A percentile compares a stretch with the other conserved stretches of the same genome.
Conservation (phyloP, 1,140 invertebrate genomes). For the Pseudomyrmex gracilis region DNA sequence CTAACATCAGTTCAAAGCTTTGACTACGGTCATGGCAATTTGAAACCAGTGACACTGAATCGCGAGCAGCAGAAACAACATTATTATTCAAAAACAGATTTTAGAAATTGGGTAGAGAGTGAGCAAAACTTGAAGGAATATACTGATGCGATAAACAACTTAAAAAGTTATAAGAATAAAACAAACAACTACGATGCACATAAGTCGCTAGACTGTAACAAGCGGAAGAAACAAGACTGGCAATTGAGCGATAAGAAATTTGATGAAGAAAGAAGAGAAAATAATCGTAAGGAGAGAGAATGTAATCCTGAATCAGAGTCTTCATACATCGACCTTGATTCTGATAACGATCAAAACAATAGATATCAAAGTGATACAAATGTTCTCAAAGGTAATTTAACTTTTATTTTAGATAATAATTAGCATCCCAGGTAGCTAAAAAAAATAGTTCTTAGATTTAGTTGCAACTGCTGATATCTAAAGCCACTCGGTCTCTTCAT, state of each 20-base stretch:
- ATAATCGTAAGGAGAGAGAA: constrained; percentile 68
- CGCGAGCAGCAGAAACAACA: constrained; percentile 65
- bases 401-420: constrained; percentile 45
- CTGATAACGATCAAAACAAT: constrained; percentile 72
- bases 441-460: too few relatives aligned
- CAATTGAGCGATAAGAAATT: constrained; percentile 74
- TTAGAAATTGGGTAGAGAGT: constrained; percentile 82
- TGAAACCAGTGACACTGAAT: constrained; percentile 79
- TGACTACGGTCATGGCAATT: constrained; percentile 82
- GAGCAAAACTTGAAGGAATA: constrained; percentile 82
- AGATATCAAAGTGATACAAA: constrained; percentile 60
- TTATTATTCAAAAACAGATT: constrained; percentile 75
- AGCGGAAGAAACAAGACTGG: constrained; percentile 57
- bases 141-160: constrained; percentile 74
- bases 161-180: constrained; percentile 24
- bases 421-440: not conserved
- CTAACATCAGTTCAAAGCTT: constrained; percentile 77
- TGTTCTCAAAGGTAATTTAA: constrained; percentile 71
- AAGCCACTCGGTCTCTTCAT: too few relatives aligned
- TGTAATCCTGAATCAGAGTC: constrained; percentile 76
- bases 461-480: too few relatives aligned
- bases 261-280: constrained; percentile 77
- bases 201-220: constrained; percentile 54
- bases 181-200: constrained; percentile 32
- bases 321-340: constrained; percentile 31